Percentiles rank a stretch among this genome's conserved stretches.
phyloP scores from a whole-genome alignment of 2,888 invertebrate species.

The Nomada fabriciana region DNA sequence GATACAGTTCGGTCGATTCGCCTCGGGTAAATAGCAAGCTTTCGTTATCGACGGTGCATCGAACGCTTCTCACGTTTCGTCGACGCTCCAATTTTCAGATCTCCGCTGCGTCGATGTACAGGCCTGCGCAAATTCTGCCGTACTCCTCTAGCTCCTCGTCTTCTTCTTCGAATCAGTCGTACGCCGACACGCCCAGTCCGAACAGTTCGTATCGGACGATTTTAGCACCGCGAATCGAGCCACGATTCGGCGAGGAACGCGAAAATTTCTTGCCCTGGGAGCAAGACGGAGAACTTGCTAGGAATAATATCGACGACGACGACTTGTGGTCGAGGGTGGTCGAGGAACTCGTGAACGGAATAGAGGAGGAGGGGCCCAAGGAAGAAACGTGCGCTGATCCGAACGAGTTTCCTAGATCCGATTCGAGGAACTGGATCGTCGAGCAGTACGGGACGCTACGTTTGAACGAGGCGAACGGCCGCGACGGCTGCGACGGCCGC shows the following conservation, averaged over 20 bases:
- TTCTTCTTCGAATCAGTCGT: constrained; percentile 77
- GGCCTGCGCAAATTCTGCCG: constrained; percentile 62
- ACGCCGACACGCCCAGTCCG: constrained; percentile 75
- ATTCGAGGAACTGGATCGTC: too few species aligned
- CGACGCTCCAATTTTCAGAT: constrained; percentile 27
- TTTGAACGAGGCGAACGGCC: too few species aligned
- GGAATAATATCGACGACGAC: constrained; percentile 64
- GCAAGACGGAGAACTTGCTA: not conserved
- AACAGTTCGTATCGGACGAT: constrained; percentile 66
- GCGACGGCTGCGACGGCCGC: too few species aligned
- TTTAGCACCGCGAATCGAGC: constrained; percentile 66
- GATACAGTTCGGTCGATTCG: constrained; percentile 69
- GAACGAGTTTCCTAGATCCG: too few species aligned
- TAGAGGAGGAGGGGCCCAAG: constrained; percentile 18
- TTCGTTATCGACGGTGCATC: not conserved
- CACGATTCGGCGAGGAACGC: constrained; percentile 66
- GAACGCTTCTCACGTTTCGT: not conserved
- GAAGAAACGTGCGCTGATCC: not conserved
- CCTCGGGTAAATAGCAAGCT: constrained; percentile 61
- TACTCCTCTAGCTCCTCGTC: constrained; percentile 53
- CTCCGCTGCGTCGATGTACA: constrained; percentile 30
- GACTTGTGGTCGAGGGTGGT: constrained; percentile 69
- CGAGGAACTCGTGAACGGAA: constrained; percentile 73
- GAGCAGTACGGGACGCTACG: too few species aligned
- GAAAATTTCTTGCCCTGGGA: constrained; percentile 60